phyloP scores from a whole-genome alignment of 2,113 vertebrate species.

The Maccullochella peelii region DNA sequence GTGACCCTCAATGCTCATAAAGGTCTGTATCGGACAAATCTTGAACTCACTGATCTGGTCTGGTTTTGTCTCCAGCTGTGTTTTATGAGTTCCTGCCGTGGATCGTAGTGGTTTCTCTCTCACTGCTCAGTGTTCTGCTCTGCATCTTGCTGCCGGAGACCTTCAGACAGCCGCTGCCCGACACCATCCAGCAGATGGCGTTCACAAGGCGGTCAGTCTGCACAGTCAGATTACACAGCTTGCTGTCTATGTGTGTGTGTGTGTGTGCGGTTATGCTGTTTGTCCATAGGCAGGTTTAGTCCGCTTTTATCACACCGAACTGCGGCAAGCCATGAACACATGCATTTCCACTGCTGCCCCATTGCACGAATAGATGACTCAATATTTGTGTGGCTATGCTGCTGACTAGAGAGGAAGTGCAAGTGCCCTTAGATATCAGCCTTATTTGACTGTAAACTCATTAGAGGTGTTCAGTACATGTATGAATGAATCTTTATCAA shows the following conservation, averaged over 20 bases:
- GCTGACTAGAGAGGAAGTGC: neutral
- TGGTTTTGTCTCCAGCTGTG: conserved; percentile 38
- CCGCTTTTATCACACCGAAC: neutral
- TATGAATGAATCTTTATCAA: neutral
- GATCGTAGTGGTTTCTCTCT: conserved; percentile 58
- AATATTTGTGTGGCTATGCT: too few relatives aligned
- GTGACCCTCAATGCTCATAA: too few relatives aligned
- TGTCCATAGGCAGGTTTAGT: neutral
- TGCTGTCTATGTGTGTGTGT: neutral
- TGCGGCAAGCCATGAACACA: neutral
- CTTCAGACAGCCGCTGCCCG: conserved; percentile 57
- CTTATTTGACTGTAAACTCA: neutral
- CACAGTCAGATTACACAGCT: neutral
- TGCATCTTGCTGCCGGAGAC: conserved; percentile 64
- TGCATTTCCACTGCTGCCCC: too few relatives aligned
- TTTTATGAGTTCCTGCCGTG: conserved; percentile 56
- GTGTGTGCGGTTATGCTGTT: neutral
- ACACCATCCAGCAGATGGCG: conserved; percentile 65
- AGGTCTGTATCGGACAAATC: neutral
- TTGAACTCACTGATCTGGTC: neutral
- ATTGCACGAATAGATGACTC: too few relatives aligned
- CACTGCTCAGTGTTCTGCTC: conserved; percentile 47
- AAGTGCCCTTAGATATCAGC: neutral
- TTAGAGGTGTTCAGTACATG: neutral
- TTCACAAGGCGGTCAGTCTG: conserved; percentile 33